Conservation (phyloP, 2,113 vertebrate species). For the Gallinago paraguaiae region DNA sequence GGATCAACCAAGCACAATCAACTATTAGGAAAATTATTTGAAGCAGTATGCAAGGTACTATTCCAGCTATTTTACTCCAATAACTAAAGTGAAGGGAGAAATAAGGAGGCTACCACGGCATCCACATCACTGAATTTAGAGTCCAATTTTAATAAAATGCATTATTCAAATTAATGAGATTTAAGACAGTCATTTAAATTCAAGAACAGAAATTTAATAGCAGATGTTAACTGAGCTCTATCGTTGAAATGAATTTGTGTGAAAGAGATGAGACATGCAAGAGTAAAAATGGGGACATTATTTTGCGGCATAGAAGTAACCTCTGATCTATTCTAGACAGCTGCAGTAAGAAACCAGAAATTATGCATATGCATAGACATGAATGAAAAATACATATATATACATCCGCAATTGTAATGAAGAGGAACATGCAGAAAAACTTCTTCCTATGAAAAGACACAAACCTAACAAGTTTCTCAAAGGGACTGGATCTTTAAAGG, state of each 20-base stretch:
- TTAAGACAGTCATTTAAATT: constrained; percentile 42
- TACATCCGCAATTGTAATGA: neutral
- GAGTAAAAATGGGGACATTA: neutral
- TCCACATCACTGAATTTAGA: neutral
- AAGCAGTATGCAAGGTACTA: neutral
- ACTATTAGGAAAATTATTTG: neutral
- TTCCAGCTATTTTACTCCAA: neutral
- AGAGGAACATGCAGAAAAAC: neutral
- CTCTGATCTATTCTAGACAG: neutral
- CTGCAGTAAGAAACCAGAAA: neutral
- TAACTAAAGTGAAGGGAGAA: neutral
- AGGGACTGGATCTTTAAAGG: neutral
- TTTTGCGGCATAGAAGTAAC: neutral
- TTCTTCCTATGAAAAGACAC: neutral
- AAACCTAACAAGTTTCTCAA: neutral
- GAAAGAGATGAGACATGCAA: neutral
- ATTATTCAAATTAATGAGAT: constrained; percentile 49
- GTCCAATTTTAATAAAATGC: constrained; percentile 6
- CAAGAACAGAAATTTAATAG: constrained; percentile 15
- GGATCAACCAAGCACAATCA: neutral
- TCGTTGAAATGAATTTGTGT: neutral
- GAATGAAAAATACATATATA: neutral
- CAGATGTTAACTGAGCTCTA: neutral
- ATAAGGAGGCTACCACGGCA: neutral
- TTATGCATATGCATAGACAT: neutral